phyloP scores from a whole-genome alignment of 1,140 invertebrate genomes.

The Chironomus striatipennis region DNA sequence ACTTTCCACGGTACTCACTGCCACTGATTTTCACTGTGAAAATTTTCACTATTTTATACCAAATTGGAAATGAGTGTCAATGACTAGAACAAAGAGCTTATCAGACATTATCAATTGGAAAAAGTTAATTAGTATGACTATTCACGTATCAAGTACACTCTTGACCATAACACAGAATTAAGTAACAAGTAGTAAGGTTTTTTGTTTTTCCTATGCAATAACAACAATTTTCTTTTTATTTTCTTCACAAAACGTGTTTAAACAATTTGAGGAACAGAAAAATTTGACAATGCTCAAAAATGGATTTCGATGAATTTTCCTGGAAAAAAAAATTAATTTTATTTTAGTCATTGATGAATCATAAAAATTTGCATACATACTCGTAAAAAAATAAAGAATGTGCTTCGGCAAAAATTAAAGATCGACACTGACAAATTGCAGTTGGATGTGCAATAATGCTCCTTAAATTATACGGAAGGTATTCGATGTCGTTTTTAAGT shows the following conservation, averaged over 20 bases:
- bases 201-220: neutral
- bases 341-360: neutral
- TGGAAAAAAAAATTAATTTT: slow-evolving; percentile 26
- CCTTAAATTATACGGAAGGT: neutral
- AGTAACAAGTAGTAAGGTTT: neutral
- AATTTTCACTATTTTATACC: neutral
- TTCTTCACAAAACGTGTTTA: neutral
- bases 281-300: neutral
- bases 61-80: neutral
- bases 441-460: neutral
- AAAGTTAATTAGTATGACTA: neutral
- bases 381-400: neutral
- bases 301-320: neutral
- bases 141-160: neutral
- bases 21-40: neutral
- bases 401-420: neutral
- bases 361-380: neutral
- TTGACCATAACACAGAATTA: neutral
- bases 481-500: neutral
- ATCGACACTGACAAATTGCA: neutral
- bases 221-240: neutral
- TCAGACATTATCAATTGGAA: neutral
- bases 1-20: neutral
- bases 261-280: neutral
- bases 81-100: neutral